Conservation (phyloP, 2,797 vertebrate species). For the Geotrypetes seraphini region DNA sequence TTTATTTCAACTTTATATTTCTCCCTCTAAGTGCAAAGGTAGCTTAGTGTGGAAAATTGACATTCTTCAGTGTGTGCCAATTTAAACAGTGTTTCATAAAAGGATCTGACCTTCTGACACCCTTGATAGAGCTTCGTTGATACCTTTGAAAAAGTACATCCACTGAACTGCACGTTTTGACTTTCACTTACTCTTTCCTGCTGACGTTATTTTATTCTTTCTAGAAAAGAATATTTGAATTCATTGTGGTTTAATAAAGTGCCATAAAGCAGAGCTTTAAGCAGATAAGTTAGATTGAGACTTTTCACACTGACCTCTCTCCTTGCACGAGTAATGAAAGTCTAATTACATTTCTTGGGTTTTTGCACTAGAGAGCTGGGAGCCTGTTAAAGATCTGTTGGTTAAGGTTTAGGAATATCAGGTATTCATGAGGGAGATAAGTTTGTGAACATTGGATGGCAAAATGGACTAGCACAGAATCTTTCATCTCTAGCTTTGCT, state of each 20-base stretch:
- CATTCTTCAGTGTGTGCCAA: too few species aligned
- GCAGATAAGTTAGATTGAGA: conserved; percentile 10
- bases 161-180: fast-evolving
- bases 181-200: neutral
- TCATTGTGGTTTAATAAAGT: conserved; percentile 20
- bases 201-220: neutral
- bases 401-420: conserved; percentile 2
- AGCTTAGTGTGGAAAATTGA: too few species aligned
- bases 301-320: conserved; percentile 34
- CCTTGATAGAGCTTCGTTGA: neutral
- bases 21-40: too few species aligned
- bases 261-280: conserved; percentile 17
- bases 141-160: neutral
- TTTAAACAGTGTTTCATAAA: too few species aligned
- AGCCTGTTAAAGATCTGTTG: too few species aligned
- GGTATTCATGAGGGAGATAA: neutral
- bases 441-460: neutral
- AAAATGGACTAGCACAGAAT: neutral
- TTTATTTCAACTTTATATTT: too few species aligned
- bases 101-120: neutral
- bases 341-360: conserved; percentile 6
- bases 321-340: conserved; percentile 28
- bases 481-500: neutral
- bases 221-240: conserved; percentile 4
- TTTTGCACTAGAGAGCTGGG: conserved; percentile 16